Conservation (phyloP, 2,888 invertebrate genomes). For the Eristalis intricaria region DNA sequence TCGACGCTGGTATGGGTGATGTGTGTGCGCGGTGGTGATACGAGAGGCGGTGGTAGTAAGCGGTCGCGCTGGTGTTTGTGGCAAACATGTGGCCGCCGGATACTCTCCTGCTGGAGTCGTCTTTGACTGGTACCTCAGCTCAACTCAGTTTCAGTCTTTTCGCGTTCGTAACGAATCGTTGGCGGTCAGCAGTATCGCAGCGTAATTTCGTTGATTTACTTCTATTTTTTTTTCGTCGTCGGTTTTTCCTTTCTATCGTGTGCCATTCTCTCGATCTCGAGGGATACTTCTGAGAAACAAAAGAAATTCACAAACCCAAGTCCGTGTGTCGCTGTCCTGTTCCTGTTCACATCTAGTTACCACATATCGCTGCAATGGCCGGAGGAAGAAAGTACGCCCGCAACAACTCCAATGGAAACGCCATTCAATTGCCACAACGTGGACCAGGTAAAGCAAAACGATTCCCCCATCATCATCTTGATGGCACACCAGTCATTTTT, state of each 20-base stretch:
- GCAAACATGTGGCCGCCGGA: slow-evolving; percentile 25
- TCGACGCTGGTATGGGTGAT: slow-evolving; percentile 1
- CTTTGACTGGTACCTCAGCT: slow-evolving; percentile 58
- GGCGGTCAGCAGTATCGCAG: slow-evolving; percentile 79
- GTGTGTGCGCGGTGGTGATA: not conserved
- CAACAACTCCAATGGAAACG: slow-evolving; percentile 79
- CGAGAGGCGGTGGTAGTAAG: not conserved
- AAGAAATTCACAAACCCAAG: not conserved
- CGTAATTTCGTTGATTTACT: slow-evolving; percentile 67
- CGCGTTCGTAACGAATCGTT: slow-evolving; percentile 76
- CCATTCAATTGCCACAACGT: slow-evolving; percentile 79
- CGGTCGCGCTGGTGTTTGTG: slow-evolving; percentile 6
- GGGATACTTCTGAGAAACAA: slow-evolving; percentile 38
- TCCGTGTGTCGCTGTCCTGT: slow-evolving; percentile 49
- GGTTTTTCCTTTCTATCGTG: slow-evolving; percentile 33
- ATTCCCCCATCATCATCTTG: not conserved
- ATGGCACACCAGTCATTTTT: slow-evolving; percentile 19
- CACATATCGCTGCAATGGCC: slow-evolving; percentile 76
- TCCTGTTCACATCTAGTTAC: slow-evolving; percentile 55
- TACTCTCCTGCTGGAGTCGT: slow-evolving; percentile 63
- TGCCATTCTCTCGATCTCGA: slow-evolving; percentile 49
- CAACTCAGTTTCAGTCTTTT: slow-evolving; percentile 77
- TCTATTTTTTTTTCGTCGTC: slow-evolving; percentile 14
- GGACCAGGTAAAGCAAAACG: slow-evolving; percentile 80
- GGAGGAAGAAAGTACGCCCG: slow-evolving; percentile 79